These are phyloP conservation scores for Chaetorhynchus papuensis DNA, from an alignment of 2,113 vertebrate genomes.

Conservation along the genomic window DNA sequence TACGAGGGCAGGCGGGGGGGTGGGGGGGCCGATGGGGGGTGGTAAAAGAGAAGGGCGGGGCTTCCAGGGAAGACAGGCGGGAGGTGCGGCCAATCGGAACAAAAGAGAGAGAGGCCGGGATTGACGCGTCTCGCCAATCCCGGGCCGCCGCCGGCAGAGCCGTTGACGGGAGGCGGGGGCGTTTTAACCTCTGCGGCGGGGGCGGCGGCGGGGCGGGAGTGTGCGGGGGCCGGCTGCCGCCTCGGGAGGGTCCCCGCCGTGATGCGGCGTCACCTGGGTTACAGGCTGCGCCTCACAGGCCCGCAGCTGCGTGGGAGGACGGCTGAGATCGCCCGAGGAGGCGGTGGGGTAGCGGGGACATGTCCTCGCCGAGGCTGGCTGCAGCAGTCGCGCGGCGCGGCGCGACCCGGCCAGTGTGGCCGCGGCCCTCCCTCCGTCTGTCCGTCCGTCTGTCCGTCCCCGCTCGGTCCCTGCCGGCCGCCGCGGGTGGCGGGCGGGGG, in stretches of 20 bases:
- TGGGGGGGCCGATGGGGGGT: background rate
- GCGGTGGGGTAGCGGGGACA: background rate
- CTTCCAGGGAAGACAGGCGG: background rate
- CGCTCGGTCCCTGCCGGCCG: background rate
- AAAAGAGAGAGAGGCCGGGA: background rate
- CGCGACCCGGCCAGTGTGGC: background rate
- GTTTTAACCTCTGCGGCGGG: background rate
- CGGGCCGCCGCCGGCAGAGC: background rate
- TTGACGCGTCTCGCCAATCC: background rate
- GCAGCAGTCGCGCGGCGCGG: background rate
- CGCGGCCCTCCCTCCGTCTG: background rate
- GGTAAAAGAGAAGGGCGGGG: background rate
- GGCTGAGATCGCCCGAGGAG: background rate
- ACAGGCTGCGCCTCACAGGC: background rate
- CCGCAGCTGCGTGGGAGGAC: background rate
- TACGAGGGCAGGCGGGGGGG: background rate
- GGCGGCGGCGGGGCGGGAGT: background rate
- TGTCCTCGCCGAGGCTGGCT: background rate
- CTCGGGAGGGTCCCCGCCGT: background rate
- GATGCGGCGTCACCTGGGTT: constrained; percentile 31
- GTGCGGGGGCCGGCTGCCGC: background rate
- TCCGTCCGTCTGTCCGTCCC: background rate
- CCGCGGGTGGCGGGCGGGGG: background rate
- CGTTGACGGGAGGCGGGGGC: background rate
- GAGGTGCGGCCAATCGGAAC: background rate